Evolutionary conservation across 2,888 invertebrate species (phyloP), one percentile per base, ranked within the genome.

Genomic region (Euproctis similis): DNA sequence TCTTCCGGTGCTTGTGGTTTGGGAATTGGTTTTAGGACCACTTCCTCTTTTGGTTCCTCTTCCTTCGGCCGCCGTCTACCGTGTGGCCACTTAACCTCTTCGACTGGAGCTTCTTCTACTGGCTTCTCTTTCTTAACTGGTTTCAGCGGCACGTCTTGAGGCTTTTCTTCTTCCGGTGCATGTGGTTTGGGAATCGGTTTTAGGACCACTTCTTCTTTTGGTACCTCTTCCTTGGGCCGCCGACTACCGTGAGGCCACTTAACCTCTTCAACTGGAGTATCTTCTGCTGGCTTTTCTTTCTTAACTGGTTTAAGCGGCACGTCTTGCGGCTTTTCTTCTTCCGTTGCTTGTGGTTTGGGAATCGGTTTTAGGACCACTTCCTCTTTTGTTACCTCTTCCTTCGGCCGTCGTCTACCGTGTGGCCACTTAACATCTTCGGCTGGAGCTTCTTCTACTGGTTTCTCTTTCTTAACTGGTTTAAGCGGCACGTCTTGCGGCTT

Each of bases 171-270:
- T 20, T 46, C 81, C 40, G 39, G 66, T 39, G 72, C 56, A 1
- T 81, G 76, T 39, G 62, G 66, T 12, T 40, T 78, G 2, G 33
- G 64, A 42, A 73, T 55, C 0, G 81, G 74, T 36, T 65, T 66
- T 2, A 75, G 46, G 10, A 61, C 44, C 1, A 71, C 64, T 39
- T 68, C 63, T 44, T 74, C 70, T 12, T 53, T 42, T 1, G 46
- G 42, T 30, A 40, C 59, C 36, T 28, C 47, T 53, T 55, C 54
- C 31, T 61, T 59, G 11, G 48, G 67, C 26, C 42, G 45, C 13
- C 54, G 53, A 37, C 51, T 61, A 5, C 59, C 59, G 3, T 49
- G 56, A 7, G 51, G 58, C 56, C 62, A 58, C 31, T 31, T 60
- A 35, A 16, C 35, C 36, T 69, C 69, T 23, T 26, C 26, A 55